Base-by-base conservation (phyloP, 2,113 vertebrate species). In the Notothenia coriiceps region DNA sequence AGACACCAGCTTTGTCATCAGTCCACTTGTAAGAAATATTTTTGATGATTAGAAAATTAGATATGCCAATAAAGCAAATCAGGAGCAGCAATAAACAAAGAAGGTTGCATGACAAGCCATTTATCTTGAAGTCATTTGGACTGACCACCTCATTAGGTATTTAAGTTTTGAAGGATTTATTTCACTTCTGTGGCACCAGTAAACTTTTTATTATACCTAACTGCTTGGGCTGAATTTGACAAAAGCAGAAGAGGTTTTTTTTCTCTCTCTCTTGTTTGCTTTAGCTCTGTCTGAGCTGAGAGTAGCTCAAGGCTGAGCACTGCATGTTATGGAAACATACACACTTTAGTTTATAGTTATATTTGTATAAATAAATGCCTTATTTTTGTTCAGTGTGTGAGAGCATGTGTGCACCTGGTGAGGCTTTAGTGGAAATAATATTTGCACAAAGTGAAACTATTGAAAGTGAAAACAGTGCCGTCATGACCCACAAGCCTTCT, bases 151-250 rank as follows among this genome's bases (percentile, higher is more conserved):
- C 95, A 95, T 96, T 96, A 95, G 95, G 89, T 94, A 87, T 96
- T 96, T 96, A 94, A 94, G 91, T 96, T 96, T 95, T 95, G 95
- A 96, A 92, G 86, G 92, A 95, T 95, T 96, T 95, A 95, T 95
- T 95, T 96, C 94, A 92, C 91, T 90, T 91, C 92, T 95, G 96
- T 95, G 94, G 94, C 94, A 95, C 92, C 90, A 93, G 82, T 95
- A 84, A 94, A 93, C 90, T 91, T 96, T 96, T 96, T 96, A 88
- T 87, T 77, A 74, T 93, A 92, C 90, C 91, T 94, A 95, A 95
- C 95, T 95, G 94, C 95, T 43, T 96, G 94, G 94, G 91, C 94
- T 93, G 92, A 66, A 78, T 74, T 80, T 89, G 82, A 83, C 76
- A 73, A 87, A 89, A 82, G 57, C 62, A 84, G 74, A 66, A 52